A percentile compares a stretch with the other conserved stretches of the same genome.
Conservation (phyloP, 2,888 invertebrate species). For the Thumatha senex region DNA sequence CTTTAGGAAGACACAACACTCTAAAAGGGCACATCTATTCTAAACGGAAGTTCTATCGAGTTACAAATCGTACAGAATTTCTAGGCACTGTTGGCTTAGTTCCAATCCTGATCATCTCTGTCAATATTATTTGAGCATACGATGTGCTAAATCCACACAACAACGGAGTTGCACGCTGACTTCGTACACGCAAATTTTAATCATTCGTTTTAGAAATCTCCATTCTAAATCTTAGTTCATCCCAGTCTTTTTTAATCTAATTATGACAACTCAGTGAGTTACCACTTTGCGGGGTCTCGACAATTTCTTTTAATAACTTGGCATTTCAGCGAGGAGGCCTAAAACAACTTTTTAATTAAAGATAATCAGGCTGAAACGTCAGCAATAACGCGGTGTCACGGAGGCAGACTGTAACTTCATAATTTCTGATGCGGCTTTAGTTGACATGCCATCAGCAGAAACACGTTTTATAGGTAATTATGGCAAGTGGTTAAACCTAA, state of each 20-base stretch:
- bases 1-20: slow-evolving; percentile 67
- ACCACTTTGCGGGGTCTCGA: slow-evolving; percentile 64
- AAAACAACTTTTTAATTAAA: slow-evolving; percentile 80
- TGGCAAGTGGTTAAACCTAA: slow-evolving; percentile 72
- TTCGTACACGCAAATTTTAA: slow-evolving; percentile 21
- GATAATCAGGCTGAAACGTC: slow-evolving; percentile 74
- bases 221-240: slow-evolving; percentile 51
- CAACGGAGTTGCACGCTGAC: slow-evolving; percentile 45
- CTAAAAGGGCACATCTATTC: slow-evolving; percentile 76
- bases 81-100: slow-evolving; percentile 74
- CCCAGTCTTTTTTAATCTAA: slow-evolving; percentile 63
- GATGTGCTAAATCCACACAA: slow-evolving; percentile 63
- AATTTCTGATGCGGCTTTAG: slow-evolving; percentile 60
- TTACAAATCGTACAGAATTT: slow-evolving; percentile 79
- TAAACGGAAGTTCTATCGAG: slow-evolving; percentile 76
- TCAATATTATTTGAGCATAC: slow-evolving; percentile 78
- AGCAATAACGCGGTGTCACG: slow-evolving; percentile 70
- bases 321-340: slow-evolving; percentile 60
- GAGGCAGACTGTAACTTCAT: slow-evolving; percentile 64
- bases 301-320: slow-evolving; percentile 76
- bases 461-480: slow-evolving; percentile 77
- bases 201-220: slow-evolving; percentile 35
- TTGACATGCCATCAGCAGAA: slow-evolving; percentile 61
- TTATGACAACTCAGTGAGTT: slow-evolving; percentile 72
- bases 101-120: slow-evolving; percentile 83